Conservation (phyloP, 2,113 vertebrate genomes). For the Paralichthys olivaceus region DNA sequence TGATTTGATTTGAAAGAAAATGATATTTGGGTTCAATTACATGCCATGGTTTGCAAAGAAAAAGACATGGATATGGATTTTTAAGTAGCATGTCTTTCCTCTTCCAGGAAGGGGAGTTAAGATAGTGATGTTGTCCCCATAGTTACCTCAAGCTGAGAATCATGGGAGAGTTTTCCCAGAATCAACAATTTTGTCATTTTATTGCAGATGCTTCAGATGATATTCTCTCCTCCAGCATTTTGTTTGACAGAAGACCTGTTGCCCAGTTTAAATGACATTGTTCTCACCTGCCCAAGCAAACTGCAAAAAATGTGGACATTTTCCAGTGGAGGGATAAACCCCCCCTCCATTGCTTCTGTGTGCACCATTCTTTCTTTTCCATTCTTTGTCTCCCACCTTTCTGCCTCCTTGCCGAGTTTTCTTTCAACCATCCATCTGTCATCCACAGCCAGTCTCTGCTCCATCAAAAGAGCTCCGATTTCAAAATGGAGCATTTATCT, state of each 20-base stretch:
- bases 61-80: too few relatives aligned
- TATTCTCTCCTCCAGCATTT: not conserved
- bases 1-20: not conserved
- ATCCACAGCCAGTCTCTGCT: constrained; percentile 54
- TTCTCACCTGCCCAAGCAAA: constrained; percentile 15
- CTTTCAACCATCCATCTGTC: constrained; percentile 62
- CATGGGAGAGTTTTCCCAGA: not conserved
- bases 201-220: not conserved
- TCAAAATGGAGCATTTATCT: constrained; percentile 71
- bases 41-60: not conserved
- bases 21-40: not conserved
- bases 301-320: constrained; percentile 23
- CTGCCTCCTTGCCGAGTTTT: constrained; percentile 44
- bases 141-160: too few relatives aligned
- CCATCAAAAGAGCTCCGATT: constrained; percentile 78
- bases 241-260: constrained; percentile 11
- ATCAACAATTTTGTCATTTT: not conserved
- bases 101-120: too few relatives aligned
- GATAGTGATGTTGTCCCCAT: too few relatives aligned
- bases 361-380: constrained; percentile 7
- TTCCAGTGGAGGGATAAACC: constrained; percentile 17
- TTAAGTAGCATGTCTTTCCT: too few relatives aligned
- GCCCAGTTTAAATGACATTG: constrained; percentile 18
- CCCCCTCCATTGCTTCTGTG: not conserved
- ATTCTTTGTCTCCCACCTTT: constrained; percentile 7